A percentile compares a stretch with the other conserved stretches of the same genome.
These are phyloP conservation scores for Atethmia centrago DNA, from an alignment of 2,888 invertebrate species.

Conservation along the genomic window DNA sequence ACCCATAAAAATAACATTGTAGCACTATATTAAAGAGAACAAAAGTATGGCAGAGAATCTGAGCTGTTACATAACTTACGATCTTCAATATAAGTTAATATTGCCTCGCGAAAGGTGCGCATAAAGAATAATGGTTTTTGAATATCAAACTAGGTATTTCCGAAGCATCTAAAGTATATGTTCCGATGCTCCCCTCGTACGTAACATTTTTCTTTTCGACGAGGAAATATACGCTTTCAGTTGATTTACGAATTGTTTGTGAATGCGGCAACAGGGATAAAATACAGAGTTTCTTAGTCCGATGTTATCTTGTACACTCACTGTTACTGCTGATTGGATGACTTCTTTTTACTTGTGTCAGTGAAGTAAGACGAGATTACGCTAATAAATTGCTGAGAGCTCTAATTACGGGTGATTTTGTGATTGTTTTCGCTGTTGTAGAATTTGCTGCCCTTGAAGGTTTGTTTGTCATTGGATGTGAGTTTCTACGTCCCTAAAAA, in stretches of 20 bases:
- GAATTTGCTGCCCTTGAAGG: not conserved
- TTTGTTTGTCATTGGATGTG: not conserved
- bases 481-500: not conserved
- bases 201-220: slow-evolving; percentile 73
- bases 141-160: slow-evolving; percentile 70
- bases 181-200: slow-evolving; percentile 70
- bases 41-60: slow-evolving; percentile 42
- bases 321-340: slow-evolving; percentile 60
- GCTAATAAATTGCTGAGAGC: slow-evolving; percentile 49
- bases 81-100: slow-evolving; percentile 71
- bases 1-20: slow-evolving; percentile 51
- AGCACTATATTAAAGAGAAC: slow-evolving; percentile 48
- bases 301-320: slow-evolving; percentile 50
- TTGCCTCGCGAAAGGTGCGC: slow-evolving; percentile 61
- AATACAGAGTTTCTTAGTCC: slow-evolving; percentile 39
- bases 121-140: slow-evolving; percentile 72
- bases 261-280: slow-evolving; percentile 63
- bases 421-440: slow-evolving; percentile 35
- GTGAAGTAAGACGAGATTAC: slow-evolving; percentile 43
- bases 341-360: slow-evolving; percentile 44
- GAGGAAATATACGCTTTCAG: slow-evolving; percentile 63
- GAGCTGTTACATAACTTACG: slow-evolving; percentile 55
- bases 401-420: slow-evolving; percentile 53
- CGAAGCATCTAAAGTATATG: slow-evolving; percentile 62
- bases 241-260: slow-evolving; percentile 67